Base-by-base conservation (phyloP, 2,888 invertebrate species). In the Mythimna albipuncta region DNA sequence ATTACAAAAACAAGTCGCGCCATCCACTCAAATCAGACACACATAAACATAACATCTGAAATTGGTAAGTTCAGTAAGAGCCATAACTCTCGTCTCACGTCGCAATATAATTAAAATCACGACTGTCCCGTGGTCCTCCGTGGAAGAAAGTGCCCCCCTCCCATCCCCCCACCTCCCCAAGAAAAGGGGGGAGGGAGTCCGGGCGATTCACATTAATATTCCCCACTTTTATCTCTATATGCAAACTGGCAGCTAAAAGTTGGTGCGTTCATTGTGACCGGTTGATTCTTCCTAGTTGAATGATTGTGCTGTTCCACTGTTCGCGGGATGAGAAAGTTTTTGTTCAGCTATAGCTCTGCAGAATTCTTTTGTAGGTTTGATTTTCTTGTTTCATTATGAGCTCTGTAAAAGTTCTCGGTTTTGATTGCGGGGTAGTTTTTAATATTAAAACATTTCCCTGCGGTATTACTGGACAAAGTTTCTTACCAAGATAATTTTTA, bases 151-250 rank as follows among this genome's bases (percentile, higher is more conserved):
- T 91, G 89, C 92, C 92, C 88, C 90, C 91, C 88, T 80, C 77
- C 82, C 79, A 10, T 88, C 82, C 75, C 83, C 19, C 75, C n/a
- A 79, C 79, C 81, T 75, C 85, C 88, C 88, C 79, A 66, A 76
- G 76, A 81, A 76, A 86, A 82, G 85, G 86, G 85, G 79, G 84
- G 81, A 87, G 87, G 87, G 86, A 81, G 84, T 77, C 76, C 89
- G 89, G 93, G 92, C 93, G 93, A 94, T 94, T 93, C 96, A 94
- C 96, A 96, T 96, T 96, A 96, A 96, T 96, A 96, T 96, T 96
- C 96, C 95, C 95, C 93, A 95, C 96, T 96, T 96, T 96, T 96
- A 96, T 96, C 96, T 96, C 96, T 96, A 96, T 96, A 96, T 96
- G 96, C 96, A 96, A 96, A 96, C 96, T 95, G 96, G 96, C 95